Conservation (phyloP, 2,113 vertebrate species). For the Pitta sordida region DNA sequence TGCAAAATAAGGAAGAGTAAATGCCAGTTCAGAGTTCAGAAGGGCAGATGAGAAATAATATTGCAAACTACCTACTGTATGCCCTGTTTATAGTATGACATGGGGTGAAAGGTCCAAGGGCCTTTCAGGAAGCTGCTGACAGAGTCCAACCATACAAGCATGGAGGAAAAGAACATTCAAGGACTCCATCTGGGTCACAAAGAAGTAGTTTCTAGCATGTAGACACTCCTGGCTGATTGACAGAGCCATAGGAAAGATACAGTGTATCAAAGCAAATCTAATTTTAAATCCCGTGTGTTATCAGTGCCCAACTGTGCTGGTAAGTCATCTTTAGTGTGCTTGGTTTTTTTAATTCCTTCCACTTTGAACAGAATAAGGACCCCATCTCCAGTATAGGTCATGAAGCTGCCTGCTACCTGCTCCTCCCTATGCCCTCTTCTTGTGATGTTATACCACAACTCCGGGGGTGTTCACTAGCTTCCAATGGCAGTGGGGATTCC, state of each 20-base stretch:
- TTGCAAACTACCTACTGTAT: background rate
- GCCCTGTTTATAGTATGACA: background rate
- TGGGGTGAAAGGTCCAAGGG: background rate
- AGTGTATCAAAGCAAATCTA: background rate
- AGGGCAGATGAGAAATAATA: background rate
- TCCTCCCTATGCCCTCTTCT: background rate
- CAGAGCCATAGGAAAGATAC: background rate
- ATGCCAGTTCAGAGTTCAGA: background rate
- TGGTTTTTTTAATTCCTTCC: background rate
- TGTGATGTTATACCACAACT: background rate
- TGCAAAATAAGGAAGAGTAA: background rate
- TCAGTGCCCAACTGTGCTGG: background rate
- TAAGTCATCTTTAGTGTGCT: background rate
- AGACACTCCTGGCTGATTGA: background rate
- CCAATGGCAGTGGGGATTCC: background rate
- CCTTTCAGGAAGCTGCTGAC: background rate
- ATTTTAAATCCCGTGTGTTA: background rate
- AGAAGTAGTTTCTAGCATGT: background rate
- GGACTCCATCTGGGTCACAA: background rate
- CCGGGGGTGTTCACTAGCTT: background rate
- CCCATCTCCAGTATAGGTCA: background rate
- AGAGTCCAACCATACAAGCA: rapidly evolving
- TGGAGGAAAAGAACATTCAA: background rate
- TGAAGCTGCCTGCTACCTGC: background rate
- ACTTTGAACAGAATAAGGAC: background rate